A percentile compares a stretch with the other conserved stretches of the same genome.
Evolutionary conservation across 2,113 vertebrate species (phyloP).

Genomic region (Platichthys stellatus): DNA sequence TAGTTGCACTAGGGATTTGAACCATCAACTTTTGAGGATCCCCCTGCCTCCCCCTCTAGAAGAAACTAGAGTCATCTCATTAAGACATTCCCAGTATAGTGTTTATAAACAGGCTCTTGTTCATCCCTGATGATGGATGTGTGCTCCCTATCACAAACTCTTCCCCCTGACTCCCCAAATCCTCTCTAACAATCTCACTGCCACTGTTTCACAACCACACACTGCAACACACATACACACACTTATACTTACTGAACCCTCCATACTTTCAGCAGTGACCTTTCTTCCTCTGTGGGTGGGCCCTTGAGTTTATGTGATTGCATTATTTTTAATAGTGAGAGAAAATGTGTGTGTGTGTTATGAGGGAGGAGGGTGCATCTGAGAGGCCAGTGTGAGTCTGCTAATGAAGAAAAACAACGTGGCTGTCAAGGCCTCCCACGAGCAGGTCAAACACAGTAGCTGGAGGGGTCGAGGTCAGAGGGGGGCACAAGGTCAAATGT

Average conservation of each 20-base stretch:
- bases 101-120: slow-evolving; percentile 83
- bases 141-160: slow-evolving; percentile 72
- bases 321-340: slow-evolving; percentile 43
- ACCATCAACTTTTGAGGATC: slow-evolving; percentile 19
- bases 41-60: neutral
- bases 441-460: slow-evolving; percentile 58
- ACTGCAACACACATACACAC: slow-evolving; percentile 28
- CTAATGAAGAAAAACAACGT: slow-evolving; percentile 81
- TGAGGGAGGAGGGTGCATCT: slow-evolving; percentile 40
- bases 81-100: slow-evolving; percentile 82
- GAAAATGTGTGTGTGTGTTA: slow-evolving; percentile 23
- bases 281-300: slow-evolving; percentile 77
- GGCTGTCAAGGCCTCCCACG: slow-evolving; percentile 70
- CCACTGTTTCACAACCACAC: slow-evolving; percentile 77
- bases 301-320: slow-evolving; percentile 58
- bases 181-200: slow-evolving; percentile 55
- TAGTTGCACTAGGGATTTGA: slow-evolving; percentile 29
- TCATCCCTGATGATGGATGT: slow-evolving; percentile 79
- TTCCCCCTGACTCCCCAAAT: slow-evolving; percentile 72
- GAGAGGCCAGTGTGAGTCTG: slow-evolving; percentile 63
- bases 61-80: slow-evolving; percentile 73
- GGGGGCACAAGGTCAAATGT: slow-evolving; percentile 45
- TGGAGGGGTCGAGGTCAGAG: neutral
- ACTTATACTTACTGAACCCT: slow-evolving; percentile 30
- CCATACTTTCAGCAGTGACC: slow-evolving; percentile 50